Evolutionary conservation across 2,888 invertebrate genomes (phyloP).

Genomic region (Erannis defoliaria): DNA sequence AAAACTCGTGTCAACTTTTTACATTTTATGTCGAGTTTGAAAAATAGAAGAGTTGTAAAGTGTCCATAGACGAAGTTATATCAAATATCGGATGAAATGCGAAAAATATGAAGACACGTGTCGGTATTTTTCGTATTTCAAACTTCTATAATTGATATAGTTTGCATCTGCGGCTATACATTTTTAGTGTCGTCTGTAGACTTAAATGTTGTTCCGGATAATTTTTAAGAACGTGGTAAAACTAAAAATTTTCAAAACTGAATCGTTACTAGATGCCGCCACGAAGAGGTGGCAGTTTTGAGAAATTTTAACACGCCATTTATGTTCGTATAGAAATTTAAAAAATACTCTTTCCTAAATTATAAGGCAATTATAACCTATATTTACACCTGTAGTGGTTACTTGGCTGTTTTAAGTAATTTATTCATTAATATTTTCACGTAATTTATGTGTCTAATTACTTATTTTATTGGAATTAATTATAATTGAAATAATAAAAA

Average conservation of each 20-base stretch:
- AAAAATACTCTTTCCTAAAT: constrained; percentile 83
- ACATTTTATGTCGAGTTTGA: constrained; percentile 18
- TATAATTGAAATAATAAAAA: constrained; percentile 79
- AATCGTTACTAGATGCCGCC: constrained; percentile 37
- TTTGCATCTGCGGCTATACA: constrained; percentile 48
- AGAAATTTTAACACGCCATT: constrained; percentile 67
- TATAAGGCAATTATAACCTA: constrained; percentile 81
- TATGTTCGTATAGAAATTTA: constrained; percentile 69
- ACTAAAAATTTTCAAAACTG: constrained; percentile 68
- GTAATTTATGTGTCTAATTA: constrained; percentile 86
- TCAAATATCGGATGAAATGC: constrained; percentile 33
- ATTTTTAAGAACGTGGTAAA: constrained; percentile 75
- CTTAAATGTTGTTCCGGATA: constrained; percentile 85
- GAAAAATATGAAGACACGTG: not conserved
- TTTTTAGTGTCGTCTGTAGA: constrained; percentile 74
- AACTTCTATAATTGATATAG: constrained; percentile 33
- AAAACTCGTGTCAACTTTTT: constrained; percentile 4
- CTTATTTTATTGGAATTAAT: constrained; percentile 84
- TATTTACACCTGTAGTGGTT: constrained; percentile 84
- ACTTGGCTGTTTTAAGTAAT: constrained; percentile 85
- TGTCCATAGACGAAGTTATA: constrained; percentile 30
- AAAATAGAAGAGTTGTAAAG: constrained; percentile 16
- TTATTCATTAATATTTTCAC: constrained; percentile 83
- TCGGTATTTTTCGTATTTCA: constrained; percentile 4
- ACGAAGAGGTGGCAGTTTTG: constrained; percentile 56